Evolutionary conservation across 2,888 invertebrate species (phyloP), one percentile per base, ranked within the genome.

Genomic region (Leucophora obtusa): DNA sequence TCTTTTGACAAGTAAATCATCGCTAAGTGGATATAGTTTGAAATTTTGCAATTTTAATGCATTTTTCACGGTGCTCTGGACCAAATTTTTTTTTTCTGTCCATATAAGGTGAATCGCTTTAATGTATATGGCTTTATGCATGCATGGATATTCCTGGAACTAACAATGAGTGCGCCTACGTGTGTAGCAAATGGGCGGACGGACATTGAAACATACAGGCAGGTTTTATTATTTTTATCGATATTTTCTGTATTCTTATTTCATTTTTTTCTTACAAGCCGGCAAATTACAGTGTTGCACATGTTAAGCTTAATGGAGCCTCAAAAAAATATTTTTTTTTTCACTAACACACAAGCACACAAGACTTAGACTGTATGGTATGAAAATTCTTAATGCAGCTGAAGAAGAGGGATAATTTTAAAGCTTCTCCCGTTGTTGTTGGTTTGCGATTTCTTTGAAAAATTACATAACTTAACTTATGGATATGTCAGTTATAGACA

Each of bases 81-180:
- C n/a, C n/a, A n/a, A n/a, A n/a, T n/a, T n/a, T n/a, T n/a, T n/a
- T n/a, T n/a, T n/a, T n/a, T n/a, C n/a, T n/a, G n/a, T n/a, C n/a
- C n/a, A n/a, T n/a, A n/a, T n/a, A n/a, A n/a, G n/a, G n/a, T n/a
- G n/a, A n/a, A n/a, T n/a, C n/a, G n/a, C n/a, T n/a, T n/a, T n/a
- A 8, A 21, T 47, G 15, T 8, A 51, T 62, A n/a, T 9, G 24
- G 5, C 43, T 51, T 15, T 14, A 51, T 70, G 65, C 70, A 70
- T 66, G 59, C 60, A 71, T 66, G 73, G 43, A 56, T 68, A 72
- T 82, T 82, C 81, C 70, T 82, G 81, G 82, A 82, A 82, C 77
- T 65, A 77, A 74, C 79, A 83, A 79, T 83, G 83, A 83, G 72
- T 83, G 83, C 82, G 79, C 83, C 82, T 83, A 79, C 82, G 82